Evolutionary conservation across 2,113 vertebrate genomes (phyloP).

Genomic region (Nanorana parkeri): DNA sequence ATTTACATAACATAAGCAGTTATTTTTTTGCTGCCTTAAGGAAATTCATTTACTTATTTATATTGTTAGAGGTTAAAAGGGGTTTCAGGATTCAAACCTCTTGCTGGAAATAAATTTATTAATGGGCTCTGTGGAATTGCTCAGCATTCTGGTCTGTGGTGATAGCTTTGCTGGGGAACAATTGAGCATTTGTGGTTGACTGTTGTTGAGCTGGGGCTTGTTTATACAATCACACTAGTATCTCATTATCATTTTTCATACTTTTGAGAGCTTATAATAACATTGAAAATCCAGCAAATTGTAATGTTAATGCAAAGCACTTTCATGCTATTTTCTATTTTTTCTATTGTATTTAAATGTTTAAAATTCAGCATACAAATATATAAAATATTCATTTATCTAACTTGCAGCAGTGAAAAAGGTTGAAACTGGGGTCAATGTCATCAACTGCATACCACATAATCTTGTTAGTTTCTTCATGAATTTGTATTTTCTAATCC

Average conservation of each 20-base stretch:
- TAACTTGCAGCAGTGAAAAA: neutral
- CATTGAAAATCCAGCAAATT: too few species aligned
- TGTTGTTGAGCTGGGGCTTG: neutral
- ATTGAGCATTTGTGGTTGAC: neutral
- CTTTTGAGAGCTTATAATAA: too few species aligned
- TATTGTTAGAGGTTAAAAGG: slow-evolving; percentile 44
- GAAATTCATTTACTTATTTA: slow-evolving; percentile 42
- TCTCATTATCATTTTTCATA: neutral
- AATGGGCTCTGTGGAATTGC: neutral
- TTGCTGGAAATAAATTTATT: slow-evolving; percentile 1
- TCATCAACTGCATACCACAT: too few species aligned
- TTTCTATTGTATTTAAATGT: neutral
- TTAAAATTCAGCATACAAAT: neutral
- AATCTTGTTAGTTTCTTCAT: too few species aligned
- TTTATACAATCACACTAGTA: neutral
- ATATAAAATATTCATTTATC: too few species aligned
- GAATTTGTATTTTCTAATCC: too few species aligned
- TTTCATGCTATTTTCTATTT: neutral
- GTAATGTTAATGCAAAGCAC: too few species aligned
- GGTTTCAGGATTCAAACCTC: neutral
- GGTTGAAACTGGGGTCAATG: neutral
- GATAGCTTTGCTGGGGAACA: slow-evolving; percentile 1
- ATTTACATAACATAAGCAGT: slow-evolving; percentile 43
- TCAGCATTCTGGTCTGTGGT: neutral
- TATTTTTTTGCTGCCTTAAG: slow-evolving; percentile 25